A percentile compares a stretch with the other conserved stretches of the same genome.
Conservation (phyloP, 2,888 invertebrate genomes). For the Trichogramma evanescens region DNA sequence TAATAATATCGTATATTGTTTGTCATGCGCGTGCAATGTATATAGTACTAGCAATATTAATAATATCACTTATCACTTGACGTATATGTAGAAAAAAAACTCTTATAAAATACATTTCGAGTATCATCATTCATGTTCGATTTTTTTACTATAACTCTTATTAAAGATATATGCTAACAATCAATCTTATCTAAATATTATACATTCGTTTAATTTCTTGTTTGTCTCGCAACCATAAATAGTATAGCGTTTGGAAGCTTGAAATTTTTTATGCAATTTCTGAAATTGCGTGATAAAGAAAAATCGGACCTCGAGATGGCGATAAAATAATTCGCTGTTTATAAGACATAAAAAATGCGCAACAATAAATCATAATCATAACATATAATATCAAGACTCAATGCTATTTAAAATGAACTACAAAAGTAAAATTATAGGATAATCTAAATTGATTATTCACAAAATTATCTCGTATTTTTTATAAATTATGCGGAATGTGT, state of each 20-base stretch:
- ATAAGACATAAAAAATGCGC: neutral
- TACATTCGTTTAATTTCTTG: conserved; percentile 21
- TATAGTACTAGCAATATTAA: conserved; percentile 33
- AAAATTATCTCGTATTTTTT: too few species aligned
- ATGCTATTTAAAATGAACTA: neutral
- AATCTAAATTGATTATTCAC: too few species aligned
- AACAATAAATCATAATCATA: conserved; percentile 3
- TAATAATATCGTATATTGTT: conserved; percentile 21
- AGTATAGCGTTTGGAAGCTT: conserved; percentile 45
- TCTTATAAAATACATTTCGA: conserved; percentile 47
- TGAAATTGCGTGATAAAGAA: conserved; percentile 28
- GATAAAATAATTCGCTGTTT: conserved; percentile 26
- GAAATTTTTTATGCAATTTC: conserved; percentile 37
- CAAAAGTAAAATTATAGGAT: neutral
- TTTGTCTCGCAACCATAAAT: conserved; percentile 26
- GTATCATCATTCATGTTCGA: conserved; percentile 23
- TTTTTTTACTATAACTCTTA: conserved; percentile 30
- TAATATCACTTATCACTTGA: conserved; percentile 47
- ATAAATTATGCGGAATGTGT: conserved; percentile 12
- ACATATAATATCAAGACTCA: neutral
- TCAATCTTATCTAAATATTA: conserved; percentile 42
- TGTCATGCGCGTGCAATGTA: conserved; percentile 10
- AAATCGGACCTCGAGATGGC: conserved; percentile 28
- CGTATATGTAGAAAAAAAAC: conserved; percentile 46
- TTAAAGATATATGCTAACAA: conserved; percentile 32